Evolutionary conservation across 2,888 invertebrate genomes (phyloP), one percentile per base, ranked within the genome.

Genomic region (Trypoxylon attenuatum): DNA sequence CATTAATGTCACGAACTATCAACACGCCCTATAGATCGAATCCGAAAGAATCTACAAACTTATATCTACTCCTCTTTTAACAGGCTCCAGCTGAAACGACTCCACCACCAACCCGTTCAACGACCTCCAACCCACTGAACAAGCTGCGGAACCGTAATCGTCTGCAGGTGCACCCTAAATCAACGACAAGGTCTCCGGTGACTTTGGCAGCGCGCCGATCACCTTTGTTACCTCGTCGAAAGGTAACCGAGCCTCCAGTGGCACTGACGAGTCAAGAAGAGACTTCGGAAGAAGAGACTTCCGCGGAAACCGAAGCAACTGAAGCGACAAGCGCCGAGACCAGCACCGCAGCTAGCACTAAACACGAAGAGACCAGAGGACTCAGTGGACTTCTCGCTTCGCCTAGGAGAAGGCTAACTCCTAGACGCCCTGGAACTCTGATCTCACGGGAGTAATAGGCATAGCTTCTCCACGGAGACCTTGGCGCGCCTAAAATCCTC

Each of bases 381-480:
- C 74, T 85, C 1, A 74, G 82, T 15, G 92, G 93, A 33, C 88
- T 94, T 25, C 88, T 94, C 46, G 93, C 93, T 10, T 33, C 33
- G 1, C 91, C 93, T 45, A 89, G 94, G 74, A 89, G 91, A 81
- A 91, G 94, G 83, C 89, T 93, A 78, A 90, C 91, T 22, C 83
- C 89, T 33, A 87, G 91, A 82, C 89, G 90, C 72, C 91, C 90
- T 1, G 91, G 90, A 71, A 89, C 89, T 61, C 86, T 88, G 53
- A 78, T 88, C 60, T 87, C 77, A 19, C 77, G 81, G 25, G 81
- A 85, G 68, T 82, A 78, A 51, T 25, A 5, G 22, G 15, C 10
- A 16, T 10, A 33, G 5, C 33, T 33, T 3, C 33, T 13, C 33
- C n/a, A 6, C 1, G 4, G 33, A 13, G 33, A 10, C 29, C 16